Percentiles rank a stretch among this genome's conserved stretches.
Conservation (phyloP, 2,113 vertebrate genomes). For the Chionomys nivalis region DNA sequence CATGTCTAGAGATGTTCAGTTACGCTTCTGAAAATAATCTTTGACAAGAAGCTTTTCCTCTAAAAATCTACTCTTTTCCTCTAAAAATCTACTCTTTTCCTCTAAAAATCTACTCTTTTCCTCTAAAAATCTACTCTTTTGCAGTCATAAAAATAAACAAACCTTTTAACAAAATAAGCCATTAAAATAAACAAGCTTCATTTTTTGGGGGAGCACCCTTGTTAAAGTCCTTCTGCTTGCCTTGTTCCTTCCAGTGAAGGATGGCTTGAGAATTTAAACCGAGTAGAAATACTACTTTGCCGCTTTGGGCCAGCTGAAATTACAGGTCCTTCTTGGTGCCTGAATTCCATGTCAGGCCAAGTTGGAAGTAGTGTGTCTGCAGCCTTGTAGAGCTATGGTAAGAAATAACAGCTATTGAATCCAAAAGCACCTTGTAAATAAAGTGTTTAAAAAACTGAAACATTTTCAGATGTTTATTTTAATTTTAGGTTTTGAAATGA, state of each 20-base stretch:
- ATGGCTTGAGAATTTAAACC: background rate
- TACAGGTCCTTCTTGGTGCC: background rate
- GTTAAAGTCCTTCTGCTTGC: slow-evolving; percentile 18
- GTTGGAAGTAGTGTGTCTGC: background rate
- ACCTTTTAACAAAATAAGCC: background rate
- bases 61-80: background rate
- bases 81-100: background rate
- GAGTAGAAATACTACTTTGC: slow-evolving; percentile 11
- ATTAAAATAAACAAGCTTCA: background rate
- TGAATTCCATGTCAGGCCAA: background rate
- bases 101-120: background rate
- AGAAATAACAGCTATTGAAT: background rate
- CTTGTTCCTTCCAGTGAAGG: background rate
- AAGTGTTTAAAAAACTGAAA: background rate
- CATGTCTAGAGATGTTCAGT: background rate
- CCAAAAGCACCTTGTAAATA: slow-evolving; percentile 9
- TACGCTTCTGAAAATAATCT: background rate
- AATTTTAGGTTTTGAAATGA: slow-evolving; percentile 1
- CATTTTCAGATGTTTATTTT: slow-evolving; percentile 17
- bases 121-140: background rate
- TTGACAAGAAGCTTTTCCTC: background rate
- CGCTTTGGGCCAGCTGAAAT: background rate
- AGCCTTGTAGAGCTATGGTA: background rate
- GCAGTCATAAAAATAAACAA: background rate
- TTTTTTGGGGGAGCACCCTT: background rate